Evolutionary conservation across 2,888 invertebrate genomes (phyloP).

Genomic region (Sthenelais limicola): DNA sequence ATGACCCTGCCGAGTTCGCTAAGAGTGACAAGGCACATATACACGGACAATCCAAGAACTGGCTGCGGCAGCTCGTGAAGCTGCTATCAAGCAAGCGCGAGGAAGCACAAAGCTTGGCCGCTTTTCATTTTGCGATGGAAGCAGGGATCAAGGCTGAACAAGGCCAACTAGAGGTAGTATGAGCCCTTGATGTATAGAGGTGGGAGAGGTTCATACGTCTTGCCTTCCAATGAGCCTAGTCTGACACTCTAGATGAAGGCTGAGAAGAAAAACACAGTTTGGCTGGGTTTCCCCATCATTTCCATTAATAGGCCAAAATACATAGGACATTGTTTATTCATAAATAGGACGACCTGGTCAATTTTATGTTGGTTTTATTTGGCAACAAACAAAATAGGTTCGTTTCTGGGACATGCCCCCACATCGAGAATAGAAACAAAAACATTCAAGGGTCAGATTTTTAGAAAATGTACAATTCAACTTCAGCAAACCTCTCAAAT

Average conservation of each 20-base stretch:
- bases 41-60: constrained; percentile 95
- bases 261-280: too few relatives aligned
- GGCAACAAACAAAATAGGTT: too few relatives aligned
- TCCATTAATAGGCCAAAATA: too few relatives aligned
- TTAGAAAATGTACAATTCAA: too few relatives aligned
- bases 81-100: constrained; percentile 94
- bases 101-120: constrained; percentile 95
- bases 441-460: too few relatives aligned
- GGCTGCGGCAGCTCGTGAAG: constrained; percentile 93
- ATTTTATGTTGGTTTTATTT: too few relatives aligned
- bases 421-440: too few relatives aligned
- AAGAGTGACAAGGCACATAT: constrained; percentile 83
- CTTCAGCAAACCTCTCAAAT: too few relatives aligned
- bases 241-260: constrained; percentile 16
- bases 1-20: constrained; percentile 96
- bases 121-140: constrained; percentile 99
- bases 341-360: too few relatives aligned
- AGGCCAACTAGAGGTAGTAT: constrained; percentile 68
- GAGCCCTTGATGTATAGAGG: constrained; percentile 42
- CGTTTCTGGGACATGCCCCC: too few relatives aligned
- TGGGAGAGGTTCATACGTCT: constrained; percentile 17
- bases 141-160: constrained; percentile 91
- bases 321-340: too few relatives aligned
- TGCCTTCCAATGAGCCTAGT: constrained; percentile 12
- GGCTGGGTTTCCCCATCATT: too few relatives aligned